Percentiles rank a stretch among this genome's conserved stretches.
phyloP scores from a whole-genome alignment of 2,888 invertebrate genomes.

The Drosophila percnosoma region DNA sequence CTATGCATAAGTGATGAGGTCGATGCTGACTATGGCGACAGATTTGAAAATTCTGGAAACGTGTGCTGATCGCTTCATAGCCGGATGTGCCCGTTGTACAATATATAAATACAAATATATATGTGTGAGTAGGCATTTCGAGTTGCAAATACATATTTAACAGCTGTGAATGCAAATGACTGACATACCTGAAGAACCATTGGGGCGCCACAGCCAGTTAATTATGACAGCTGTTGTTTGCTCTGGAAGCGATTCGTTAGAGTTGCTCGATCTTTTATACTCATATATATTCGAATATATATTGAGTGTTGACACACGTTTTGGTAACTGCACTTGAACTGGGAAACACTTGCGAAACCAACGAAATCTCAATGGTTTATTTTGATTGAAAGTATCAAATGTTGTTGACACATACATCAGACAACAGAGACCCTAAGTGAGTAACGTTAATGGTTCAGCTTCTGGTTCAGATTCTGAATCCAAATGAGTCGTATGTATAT shows the following conservation, averaged over 20 bases:
- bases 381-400: slow-evolving; percentile 13
- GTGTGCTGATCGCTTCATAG: slow-evolving; percentile 44
- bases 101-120: not conserved
- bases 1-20: slow-evolving; percentile 64
- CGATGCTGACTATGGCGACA: slow-evolving; percentile 42
- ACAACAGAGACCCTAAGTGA: slow-evolving; percentile 32
- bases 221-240: slow-evolving; percentile 28
- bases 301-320: slow-evolving; percentile 44
- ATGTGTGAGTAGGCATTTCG: slow-evolving; percentile 20
- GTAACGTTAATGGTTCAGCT: slow-evolving; percentile 27
- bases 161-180: slow-evolving; percentile 66
- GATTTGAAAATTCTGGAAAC: slow-evolving; percentile 69
- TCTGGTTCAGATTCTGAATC: slow-evolving; percentile 10
- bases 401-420: slow-evolving; percentile 48
- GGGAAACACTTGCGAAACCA: slow-evolving; percentile 59
- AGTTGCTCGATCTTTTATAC: slow-evolving; percentile 53
- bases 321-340: slow-evolving; percentile 60
- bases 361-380: slow-evolving; percentile 26
- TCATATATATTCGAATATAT: slow-evolving; percentile 12
- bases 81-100: slow-evolving; percentile 57
- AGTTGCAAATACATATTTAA: slow-evolving; percentile 43
- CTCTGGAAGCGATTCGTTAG: slow-evolving; percentile 22
- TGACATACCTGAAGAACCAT: slow-evolving; percentile 57
- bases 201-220: slow-evolving; percentile 24
- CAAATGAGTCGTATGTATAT: slow-evolving; percentile 17